These are phyloP conservation scores for Rhinolophus ferrumequinum DNA, from an alignment of 2,113 vertebrate genomes.

Conservation along the genomic window DNA sequence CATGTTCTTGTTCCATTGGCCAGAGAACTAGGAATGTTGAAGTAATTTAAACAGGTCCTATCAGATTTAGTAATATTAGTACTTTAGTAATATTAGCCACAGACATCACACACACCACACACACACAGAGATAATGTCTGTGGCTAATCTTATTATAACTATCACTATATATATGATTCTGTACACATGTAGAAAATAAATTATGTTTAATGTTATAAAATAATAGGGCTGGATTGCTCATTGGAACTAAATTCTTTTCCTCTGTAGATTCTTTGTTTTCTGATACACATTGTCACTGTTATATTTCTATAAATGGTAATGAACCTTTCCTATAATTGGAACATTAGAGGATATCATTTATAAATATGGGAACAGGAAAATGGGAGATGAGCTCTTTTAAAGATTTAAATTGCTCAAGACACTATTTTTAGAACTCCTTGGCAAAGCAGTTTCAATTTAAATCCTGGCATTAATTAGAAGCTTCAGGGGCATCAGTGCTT, in stretches of 20 bases:
- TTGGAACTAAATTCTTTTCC: background rate
- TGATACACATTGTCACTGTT: background rate
- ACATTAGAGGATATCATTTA: background rate
- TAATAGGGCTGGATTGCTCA: background rate
- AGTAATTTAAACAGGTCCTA: background rate
- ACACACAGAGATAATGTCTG: background rate
- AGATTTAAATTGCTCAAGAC: background rate
- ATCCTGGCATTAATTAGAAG: background rate
- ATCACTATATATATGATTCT: background rate
- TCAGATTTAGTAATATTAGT: background rate
- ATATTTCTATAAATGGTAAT: background rate
- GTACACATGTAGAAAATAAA: background rate
- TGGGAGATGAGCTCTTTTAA: background rate
- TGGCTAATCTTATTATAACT: background rate
- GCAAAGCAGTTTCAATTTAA: conserved; percentile 36
- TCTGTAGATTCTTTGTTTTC: background rate
- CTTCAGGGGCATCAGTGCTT: background rate
- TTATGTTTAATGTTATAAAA: background rate
- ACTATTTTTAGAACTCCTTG: conserved; percentile 49
- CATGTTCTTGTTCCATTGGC: background rate
- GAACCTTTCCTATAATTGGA: background rate
- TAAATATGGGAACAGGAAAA: conserved; percentile 22
- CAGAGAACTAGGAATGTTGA: background rate
- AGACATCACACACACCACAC: background rate
- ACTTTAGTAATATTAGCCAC: background rate